Evolutionary conservation across 2,888 invertebrate species (phyloP), one percentile per base, ranked within the genome.

Genomic region (Vesta saturnalis): DNA sequence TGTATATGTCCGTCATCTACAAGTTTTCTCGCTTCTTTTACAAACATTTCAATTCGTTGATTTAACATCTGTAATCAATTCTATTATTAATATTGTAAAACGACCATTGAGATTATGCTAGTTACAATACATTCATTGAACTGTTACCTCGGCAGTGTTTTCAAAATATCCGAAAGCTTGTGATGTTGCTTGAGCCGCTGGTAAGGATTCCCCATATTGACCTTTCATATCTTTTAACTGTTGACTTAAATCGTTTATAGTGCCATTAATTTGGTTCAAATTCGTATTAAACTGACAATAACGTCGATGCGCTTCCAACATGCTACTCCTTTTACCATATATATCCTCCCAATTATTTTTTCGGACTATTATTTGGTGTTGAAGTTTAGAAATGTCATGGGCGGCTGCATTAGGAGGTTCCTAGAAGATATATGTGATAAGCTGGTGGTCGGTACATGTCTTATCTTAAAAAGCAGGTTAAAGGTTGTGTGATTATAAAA

Each of bases 141-240:
- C 14, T 60, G 23, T 59, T 84, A 94, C 93, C 86, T 91, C 88
- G 73, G 94, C 89, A 60, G 92, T 92, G 82, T 90, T 90, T 84
- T 94, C 92, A 81, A 94, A 93, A 77, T 91, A 90, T 70, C 87
- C 87, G 80, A 93, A 94, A 30, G 92, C 90, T 73, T 89, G 84
- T 4, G 91, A 90, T 52, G 91, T 90, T 60, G 91, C 88, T 81
- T 89, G 89, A 5, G 92, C 92, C 39, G 90, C 88, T 5, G 89
- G 86, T 73, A 92, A 84, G 73, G 92, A 92, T 79, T 92, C 92
- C 23, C 92, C 91, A 82, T 89, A 91, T 83, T 91, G 90, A 63
- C 89, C 90, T 76, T 88, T 87, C 73, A 90, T 86, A 65, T 87
- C 87, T 71, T 85, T 83, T 75, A 92, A 83, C 79, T 92, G 91